Conservation (phyloP, 2,113 vertebrate genomes). For the Fulica atra region DNA sequence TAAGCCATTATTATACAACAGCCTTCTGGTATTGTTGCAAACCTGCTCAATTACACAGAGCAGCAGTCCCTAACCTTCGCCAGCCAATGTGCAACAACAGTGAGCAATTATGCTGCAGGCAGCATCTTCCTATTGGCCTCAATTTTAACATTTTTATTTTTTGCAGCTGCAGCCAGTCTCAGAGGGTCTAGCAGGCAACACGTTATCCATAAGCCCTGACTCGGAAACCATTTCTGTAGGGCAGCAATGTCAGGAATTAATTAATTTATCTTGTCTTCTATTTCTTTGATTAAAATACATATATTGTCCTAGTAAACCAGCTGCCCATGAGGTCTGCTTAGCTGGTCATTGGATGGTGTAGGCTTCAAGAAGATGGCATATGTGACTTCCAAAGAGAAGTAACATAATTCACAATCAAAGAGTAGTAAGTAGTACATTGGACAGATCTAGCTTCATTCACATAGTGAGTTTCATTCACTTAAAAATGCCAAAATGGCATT, state of each 20-base stretch:
- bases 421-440: no score
- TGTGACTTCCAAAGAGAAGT: background rate
- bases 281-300: background rate
- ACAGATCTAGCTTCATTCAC: background rate
- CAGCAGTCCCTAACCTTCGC: background rate
- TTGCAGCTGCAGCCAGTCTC: slow-evolving; percentile 43
- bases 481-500: background rate
- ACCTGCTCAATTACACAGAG: slow-evolving; percentile 37
- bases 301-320: background rate
- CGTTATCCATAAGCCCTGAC: background rate
- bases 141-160: background rate
- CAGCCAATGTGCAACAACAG: slow-evolving; percentile 8
- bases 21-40: background rate
- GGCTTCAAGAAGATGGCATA: background rate
- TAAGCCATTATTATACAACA: slow-evolving; percentile 9
- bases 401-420: accelerated
- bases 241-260: background rate
- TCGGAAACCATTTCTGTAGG: background rate
- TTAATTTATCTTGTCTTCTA: background rate
- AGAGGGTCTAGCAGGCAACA: background rate
- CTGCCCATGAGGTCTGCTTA: background rate
- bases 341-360: background rate
- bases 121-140: slow-evolving; percentile 45
- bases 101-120: slow-evolving; percentile 35
- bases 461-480: background rate